These are phyloP conservation scores for Psilopsiagon aurifrons DNA, from an alignment of 2,113 vertebrate species.

Conservation along the genomic window DNA sequence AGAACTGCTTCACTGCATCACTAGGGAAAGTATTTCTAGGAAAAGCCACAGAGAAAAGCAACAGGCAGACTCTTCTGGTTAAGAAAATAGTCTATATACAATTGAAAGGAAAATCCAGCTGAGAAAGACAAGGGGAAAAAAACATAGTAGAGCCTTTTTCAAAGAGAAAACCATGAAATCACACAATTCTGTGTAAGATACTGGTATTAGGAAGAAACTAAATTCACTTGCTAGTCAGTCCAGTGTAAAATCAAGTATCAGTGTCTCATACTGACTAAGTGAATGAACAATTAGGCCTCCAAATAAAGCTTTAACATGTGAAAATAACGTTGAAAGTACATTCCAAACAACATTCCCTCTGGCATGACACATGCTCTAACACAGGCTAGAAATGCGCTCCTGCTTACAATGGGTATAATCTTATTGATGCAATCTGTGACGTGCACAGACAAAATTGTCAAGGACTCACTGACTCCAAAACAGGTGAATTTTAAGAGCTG, in stretches of 20 bases:
- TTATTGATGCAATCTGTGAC: not conserved
- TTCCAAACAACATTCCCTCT: not conserved
- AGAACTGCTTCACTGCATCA: not conserved
- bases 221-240: not conserved
- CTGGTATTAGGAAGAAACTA: not conserved
- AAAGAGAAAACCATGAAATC: not conserved
- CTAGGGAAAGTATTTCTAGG: not conserved
- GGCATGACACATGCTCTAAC: not conserved
- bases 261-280: not conserved
- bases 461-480: accelerated
- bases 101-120: not conserved
- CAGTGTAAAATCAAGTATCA: not conserved
- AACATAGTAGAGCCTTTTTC: not conserved
- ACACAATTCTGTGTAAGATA: not conserved
- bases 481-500: not conserved
- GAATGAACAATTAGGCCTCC: not conserved
- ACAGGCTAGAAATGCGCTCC: not conserved
- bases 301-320: not conserved
- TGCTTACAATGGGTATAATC: not conserved
- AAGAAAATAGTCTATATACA: not conserved
- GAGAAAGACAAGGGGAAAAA: not conserved
- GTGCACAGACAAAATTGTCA: not conserved
- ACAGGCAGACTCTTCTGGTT: not conserved
- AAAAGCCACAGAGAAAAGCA: not conserved
- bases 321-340: not conserved